phyloP scores from a whole-genome alignment of 92 coral and sea anemone genomes.

The Phenganax subtilis region DNA sequence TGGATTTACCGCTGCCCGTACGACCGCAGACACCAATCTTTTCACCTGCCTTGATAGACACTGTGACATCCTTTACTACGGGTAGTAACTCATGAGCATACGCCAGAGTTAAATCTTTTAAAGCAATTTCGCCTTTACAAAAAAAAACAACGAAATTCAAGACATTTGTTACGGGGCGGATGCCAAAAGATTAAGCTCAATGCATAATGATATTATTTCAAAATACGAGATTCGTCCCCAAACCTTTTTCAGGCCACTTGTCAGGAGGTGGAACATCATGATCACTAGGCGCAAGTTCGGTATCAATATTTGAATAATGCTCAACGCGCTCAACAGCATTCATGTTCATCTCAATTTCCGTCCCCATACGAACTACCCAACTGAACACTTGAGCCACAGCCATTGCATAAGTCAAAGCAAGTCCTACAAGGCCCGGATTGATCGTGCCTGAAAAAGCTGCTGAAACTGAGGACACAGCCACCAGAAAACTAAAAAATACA shows the following conservation, averaged over 20 bases:
- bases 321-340: conserved; percentile 38
- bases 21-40: conserved; percentile 43
- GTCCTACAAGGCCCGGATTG: conserved; percentile 32
- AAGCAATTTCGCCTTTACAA: background rate
- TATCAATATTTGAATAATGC: conserved; percentile 29
- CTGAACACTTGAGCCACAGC: conserved; percentile 32
- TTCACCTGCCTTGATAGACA: conserved; percentile 36
- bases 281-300: conserved; percentile 28
- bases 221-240: background rate
- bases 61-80: conserved; percentile 29
- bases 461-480: conserved; percentile 28
- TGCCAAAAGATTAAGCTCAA: background rate
- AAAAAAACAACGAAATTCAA: background rate
- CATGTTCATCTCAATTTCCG: conserved; percentile 41
- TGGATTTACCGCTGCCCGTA: conserved; percentile 42
- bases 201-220: background rate
- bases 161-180: background rate
- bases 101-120: conserved; percentile 31
- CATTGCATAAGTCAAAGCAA: conserved; percentile 30
- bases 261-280: conserved; percentile 18
- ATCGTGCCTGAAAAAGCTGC: conserved; percentile 34
- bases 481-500: background rate
- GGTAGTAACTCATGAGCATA: conserved; percentile 37
- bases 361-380: conserved; percentile 45
- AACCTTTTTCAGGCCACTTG: conserved; percentile 36